phyloP scores from a whole-genome alignment of 2,113 vertebrate species.

The Atractosteus spatula region DNA sequence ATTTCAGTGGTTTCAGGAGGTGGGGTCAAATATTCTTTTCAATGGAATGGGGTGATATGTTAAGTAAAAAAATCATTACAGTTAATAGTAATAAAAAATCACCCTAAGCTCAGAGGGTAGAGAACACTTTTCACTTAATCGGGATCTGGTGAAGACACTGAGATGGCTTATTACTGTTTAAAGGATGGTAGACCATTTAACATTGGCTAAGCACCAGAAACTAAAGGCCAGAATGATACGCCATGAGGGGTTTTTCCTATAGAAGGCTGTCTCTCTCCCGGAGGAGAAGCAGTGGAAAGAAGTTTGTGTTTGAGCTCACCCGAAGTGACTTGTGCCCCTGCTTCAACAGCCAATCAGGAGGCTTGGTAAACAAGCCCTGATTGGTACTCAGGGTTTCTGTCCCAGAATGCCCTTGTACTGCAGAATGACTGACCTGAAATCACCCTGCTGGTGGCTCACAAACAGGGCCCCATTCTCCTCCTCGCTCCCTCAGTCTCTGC shows the following conservation, averaged over 20 bases:
- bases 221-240: conserved; percentile 13
- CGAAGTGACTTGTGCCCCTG: conserved; percentile 35
- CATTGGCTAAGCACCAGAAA: not conserved
- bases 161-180: too few relatives aligned
- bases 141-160: too few relatives aligned
- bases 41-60: too few relatives aligned
- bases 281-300: conserved; percentile 27
- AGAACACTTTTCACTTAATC: too few relatives aligned
- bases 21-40: too few relatives aligned
- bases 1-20: too few relatives aligned
- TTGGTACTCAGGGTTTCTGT: conserved; percentile 34
- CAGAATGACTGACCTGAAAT: conserved; percentile 25
- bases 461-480: not conserved
- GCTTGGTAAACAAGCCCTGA: conserved; percentile 28
- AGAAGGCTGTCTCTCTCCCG: conserved; percentile 29
- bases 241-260: conserved; percentile 16
- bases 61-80: too few relatives aligned
- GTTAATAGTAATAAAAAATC: too few relatives aligned
- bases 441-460: not conserved
- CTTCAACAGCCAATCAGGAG: conserved; percentile 30
- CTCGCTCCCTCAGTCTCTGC: not conserved
- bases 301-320: conserved; percentile 42
- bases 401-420: conserved; percentile 28
- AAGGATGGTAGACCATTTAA: too few relatives aligned
- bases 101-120: too few relatives aligned